phyloP scores from a whole-genome alignment of 2,888 invertebrate genomes.

The Scelioninae gen. 1 region DNA sequence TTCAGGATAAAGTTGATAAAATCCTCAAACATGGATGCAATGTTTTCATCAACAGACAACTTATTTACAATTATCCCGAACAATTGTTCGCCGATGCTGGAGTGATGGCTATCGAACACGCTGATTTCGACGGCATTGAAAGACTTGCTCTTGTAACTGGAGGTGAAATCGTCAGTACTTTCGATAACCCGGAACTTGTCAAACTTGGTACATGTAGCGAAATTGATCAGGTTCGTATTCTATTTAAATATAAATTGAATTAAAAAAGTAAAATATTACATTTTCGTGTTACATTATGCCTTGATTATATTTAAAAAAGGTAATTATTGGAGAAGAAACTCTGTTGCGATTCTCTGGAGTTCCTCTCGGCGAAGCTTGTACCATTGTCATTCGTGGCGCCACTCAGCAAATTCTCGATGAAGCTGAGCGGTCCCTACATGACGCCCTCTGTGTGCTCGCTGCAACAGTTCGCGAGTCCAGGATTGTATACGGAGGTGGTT shows the following conservation, averaged over 20 bases:
- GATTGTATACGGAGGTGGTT: constrained; percentile 96
- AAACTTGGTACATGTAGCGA: constrained; percentile 97
- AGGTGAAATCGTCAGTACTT: constrained; percentile 99
- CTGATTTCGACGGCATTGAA: constrained; percentile 99
- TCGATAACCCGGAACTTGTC: constrained; percentile 95
- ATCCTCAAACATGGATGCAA: constrained; percentile 97
- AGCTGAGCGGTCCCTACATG: constrained; percentile 98
- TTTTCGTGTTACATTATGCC: neutral
- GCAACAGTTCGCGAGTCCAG: constrained; percentile 97
- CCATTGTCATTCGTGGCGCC: constrained; percentile 97
- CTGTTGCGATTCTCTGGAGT: constrained; percentile 97
- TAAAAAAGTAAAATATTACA: neutral
- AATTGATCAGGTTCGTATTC: constrained; percentile 98
- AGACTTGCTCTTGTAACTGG: constrained; percentile 98
- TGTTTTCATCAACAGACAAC: constrained; percentile 98
- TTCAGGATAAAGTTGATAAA: constrained; percentile 95
- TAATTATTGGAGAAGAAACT: constrained; percentile 99
- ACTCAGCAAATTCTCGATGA: constrained; percentile 99
- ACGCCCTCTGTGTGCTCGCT: constrained; percentile 97
- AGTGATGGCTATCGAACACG: constrained; percentile 99
- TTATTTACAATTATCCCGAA: constrained; percentile 99
- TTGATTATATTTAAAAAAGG: constrained; percentile 80
- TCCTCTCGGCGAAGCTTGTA: constrained; percentile 97
- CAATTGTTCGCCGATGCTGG: constrained; percentile 99
- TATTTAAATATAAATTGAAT: constrained; percentile 2